Percentiles rank a stretch among this genome's conserved stretches.
These are phyloP conservation scores for Cephalopholis sonnerati DNA, from an alignment of 2,113 vertebrate genomes.

Conservation along the genomic window DNA sequence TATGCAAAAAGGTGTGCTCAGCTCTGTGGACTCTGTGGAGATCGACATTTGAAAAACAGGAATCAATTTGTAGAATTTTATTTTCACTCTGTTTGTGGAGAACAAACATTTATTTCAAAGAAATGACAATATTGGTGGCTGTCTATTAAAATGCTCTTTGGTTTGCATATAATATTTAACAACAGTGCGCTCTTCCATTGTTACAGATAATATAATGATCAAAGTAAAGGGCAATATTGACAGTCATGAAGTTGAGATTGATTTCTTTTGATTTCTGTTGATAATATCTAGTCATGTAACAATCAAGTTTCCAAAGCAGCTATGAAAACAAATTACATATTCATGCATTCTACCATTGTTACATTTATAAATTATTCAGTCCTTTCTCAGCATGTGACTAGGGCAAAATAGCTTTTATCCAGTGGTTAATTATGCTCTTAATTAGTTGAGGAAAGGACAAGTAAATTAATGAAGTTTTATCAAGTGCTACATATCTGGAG, in stretches of 20 bases:
- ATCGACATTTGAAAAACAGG: neutral
- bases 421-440: slow-evolving; percentile 44
- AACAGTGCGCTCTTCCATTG: neutral
- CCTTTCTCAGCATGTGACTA: slow-evolving; percentile 21
- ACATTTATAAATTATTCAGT: slow-evolving; percentile 51
- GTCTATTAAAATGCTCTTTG: neutral
- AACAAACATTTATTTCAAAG: neutral
- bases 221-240: slow-evolving; percentile 1
- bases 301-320: slow-evolving; percentile 5
- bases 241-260: neutral
- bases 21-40: neutral
- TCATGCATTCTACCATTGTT: slow-evolving; percentile 3
- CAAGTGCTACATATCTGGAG: slow-evolving; percentile 47
- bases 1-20: neutral
- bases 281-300: neutral
- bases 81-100: neutral
- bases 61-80: neutral
- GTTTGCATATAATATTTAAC: neutral
- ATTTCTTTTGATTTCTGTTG: neutral
- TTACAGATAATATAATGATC: neutral
- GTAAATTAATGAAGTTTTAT: slow-evolving; percentile 44
- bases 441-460: slow-evolving; percentile 43
- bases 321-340: slow-evolving; percentile 17
- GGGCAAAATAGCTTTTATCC: slow-evolving; percentile 47
- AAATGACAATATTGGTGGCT: neutral